phyloP scores from a whole-genome alignment of 2,113 vertebrate species.

The Catagonus wagneri region DNA sequence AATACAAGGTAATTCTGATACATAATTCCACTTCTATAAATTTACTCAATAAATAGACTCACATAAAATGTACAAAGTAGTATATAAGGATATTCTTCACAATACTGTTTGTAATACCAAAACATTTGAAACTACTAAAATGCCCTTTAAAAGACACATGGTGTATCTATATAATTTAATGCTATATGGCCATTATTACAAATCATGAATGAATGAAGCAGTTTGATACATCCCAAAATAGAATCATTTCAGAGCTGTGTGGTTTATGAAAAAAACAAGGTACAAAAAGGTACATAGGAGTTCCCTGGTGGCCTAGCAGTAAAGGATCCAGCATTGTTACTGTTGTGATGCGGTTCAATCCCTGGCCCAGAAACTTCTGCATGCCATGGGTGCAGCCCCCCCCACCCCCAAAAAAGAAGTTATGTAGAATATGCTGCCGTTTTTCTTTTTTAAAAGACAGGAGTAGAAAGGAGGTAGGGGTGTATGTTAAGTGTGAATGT shows the following conservation, averaged over 20 bases:
- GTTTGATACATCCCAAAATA: conserved; percentile 17
- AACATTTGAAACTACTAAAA: conserved; percentile 10
- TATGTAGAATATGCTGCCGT: background rate
- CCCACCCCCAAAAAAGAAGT: too few relatives aligned
- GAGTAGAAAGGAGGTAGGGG: background rate
- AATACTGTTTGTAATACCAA: conserved; percentile 39
- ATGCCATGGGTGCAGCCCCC: too few relatives aligned
- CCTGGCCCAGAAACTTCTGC: too few relatives aligned
- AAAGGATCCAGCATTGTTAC: too few relatives aligned
- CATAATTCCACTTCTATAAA: background rate
- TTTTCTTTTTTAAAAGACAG: conserved; percentile 25
- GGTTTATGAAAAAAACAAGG: background rate
- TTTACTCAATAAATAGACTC: conserved; percentile 22
- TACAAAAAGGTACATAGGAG: background rate
- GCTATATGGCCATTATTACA: background rate
- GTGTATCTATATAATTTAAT: background rate
- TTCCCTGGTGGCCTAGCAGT: too few relatives aligned
- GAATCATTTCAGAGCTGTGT: conserved; percentile 29
- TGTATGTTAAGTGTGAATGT: background rate
- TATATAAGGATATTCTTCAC: background rate
- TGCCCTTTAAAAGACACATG: conserved; percentile 33
- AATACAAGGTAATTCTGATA: conserved; percentile 23
- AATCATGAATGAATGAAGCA: conserved; percentile 39
- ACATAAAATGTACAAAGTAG: background rate
- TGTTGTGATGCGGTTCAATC: too few relatives aligned